A percentile compares a stretch with the other conserved stretches of the same genome.
Conservation (phyloP, 2,888 invertebrate species). For the Hydropsyche betteni region DNA sequence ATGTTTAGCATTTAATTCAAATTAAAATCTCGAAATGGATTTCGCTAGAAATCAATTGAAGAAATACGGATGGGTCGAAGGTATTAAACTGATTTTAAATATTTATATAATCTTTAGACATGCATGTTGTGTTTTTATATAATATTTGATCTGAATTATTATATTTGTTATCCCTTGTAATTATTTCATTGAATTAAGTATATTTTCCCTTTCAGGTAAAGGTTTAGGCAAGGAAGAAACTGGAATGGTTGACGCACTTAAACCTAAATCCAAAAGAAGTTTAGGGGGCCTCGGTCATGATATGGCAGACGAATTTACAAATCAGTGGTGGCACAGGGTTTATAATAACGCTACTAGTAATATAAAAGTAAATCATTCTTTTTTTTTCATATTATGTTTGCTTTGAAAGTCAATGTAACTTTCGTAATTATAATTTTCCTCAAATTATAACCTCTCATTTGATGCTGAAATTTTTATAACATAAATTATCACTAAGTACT, state of each 20-base stretch:
- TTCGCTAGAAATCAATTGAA: slow-evolving; percentile 76
- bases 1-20: no score
- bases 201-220: slow-evolving; percentile 67
- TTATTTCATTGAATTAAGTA: no score
- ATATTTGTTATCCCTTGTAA: no score
- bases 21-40: slow-evolving; percentile 62
- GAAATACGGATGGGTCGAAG: slow-evolving; percentile 81
- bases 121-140: no score
- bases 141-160: no score
- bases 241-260: slow-evolving; percentile 81
- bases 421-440: no score
- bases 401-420: neutral
- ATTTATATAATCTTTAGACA: neutral
- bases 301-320: slow-evolving; percentile 76
- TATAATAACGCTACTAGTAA: slow-evolving; percentile 79
- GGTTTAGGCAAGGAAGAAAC: slow-evolving; percentile 84
- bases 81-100: slow-evolving; percentile 55
- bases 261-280: slow-evolving; percentile 83
- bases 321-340: slow-evolving; percentile 86
- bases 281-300: slow-evolving; percentile 81
- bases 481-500: neutral
- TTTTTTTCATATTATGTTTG: slow-evolving; percentile 13
- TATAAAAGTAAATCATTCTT: slow-evolving; percentile 64
- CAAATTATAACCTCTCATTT: no score
- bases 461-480: no score